Evolutionary conservation across 2,113 vertebrate genomes (phyloP).

Genomic region (Salvelinus fontinalis): DNA sequence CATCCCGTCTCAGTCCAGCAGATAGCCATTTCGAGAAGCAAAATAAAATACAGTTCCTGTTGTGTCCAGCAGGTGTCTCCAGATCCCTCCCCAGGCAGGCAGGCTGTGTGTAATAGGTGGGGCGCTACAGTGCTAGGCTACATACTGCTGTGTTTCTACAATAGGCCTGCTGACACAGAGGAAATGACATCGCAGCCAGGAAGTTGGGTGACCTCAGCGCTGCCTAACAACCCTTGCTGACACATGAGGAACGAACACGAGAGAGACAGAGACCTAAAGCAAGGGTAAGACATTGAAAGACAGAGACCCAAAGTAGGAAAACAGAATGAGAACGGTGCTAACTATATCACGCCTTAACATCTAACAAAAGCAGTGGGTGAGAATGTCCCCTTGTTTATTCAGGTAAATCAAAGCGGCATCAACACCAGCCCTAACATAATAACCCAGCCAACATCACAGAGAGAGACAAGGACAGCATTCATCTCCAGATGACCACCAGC

Average conservation of each 20-base stretch:
- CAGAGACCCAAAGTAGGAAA: neutral
- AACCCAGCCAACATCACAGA: no score
- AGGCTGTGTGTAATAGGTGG: constrained; percentile 47
- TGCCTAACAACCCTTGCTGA: constrained; percentile 53
- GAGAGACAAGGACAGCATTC: no score
- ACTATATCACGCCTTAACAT: constrained; percentile 8
- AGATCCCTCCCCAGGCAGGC: neutral
- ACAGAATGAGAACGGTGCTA: neutral
- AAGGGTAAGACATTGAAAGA: constrained; percentile 23
- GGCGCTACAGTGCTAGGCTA: constrained; percentile 20
- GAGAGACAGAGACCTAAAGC: neutral
- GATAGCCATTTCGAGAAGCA: neutral
- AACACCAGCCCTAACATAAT: no score
- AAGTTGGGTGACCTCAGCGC: constrained; percentile 45
- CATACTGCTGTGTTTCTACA: constrained; percentile 30
- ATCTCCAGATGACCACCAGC: no score
- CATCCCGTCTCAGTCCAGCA: neutral
- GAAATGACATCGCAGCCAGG: constrained; percentile 69
- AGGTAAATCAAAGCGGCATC: neutral
- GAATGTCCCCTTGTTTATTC: neutral
- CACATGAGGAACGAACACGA: constrained; percentile 25
- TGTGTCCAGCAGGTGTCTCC: constrained; percentile 59
- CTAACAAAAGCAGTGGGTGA: neutral
- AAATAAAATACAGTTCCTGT: constrained; percentile 20
- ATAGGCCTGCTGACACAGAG: constrained; percentile 46